Conservation (phyloP, 2,797 vertebrate genomes). For the Eospalax fontanierii region DNA sequence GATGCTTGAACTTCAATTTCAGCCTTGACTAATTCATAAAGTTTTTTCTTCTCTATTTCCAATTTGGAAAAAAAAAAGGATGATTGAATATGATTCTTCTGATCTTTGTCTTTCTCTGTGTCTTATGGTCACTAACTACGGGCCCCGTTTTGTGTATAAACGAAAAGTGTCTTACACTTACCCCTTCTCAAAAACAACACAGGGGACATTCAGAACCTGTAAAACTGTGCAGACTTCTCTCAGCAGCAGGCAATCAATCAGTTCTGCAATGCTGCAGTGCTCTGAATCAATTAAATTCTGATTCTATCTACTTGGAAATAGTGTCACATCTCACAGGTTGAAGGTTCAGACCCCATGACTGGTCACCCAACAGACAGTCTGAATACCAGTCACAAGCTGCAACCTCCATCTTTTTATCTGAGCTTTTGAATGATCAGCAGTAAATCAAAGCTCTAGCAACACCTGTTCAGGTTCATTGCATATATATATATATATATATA, state of each 20-base stretch:
- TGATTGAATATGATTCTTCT: background rate
- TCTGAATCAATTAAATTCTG: background rate
- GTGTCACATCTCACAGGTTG: background rate
- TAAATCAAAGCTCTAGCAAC: background rate
- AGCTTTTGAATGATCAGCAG: background rate
- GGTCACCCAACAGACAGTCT: background rate
- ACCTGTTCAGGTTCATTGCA: background rate
- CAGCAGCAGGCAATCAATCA: background rate
- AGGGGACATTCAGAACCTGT: background rate
- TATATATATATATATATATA: no score
- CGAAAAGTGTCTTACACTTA: background rate
- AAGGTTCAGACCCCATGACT: background rate
- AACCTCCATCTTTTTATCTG: background rate
- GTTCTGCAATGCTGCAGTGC: no score
- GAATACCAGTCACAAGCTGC: no score
- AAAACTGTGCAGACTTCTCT: background rate
- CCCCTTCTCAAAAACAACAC: background rate
- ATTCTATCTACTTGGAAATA: background rate
- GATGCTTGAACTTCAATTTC: slow-evolving; percentile 79
- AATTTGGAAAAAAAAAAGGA: background rate
- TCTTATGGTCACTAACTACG: background rate
- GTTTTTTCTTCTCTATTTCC: background rate
- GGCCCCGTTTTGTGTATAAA: background rate
- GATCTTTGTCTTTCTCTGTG: background rate
- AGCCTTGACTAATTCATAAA: slow-evolving; percentile 75